Conservation (phyloP, 2,888 invertebrate genomes). For the Hedychridium roseum region DNA sequence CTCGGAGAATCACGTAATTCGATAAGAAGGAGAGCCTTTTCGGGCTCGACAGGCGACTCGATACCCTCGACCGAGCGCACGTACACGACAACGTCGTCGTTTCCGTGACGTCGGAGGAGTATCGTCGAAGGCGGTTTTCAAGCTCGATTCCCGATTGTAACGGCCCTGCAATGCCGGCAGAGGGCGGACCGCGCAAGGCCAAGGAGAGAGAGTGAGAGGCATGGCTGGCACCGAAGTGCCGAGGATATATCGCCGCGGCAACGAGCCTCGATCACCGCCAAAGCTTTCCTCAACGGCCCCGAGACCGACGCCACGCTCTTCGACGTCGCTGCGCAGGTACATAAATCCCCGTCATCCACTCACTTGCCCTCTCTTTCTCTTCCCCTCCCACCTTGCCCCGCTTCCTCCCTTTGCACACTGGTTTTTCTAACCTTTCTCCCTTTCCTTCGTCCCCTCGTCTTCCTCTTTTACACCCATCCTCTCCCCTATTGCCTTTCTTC, state of each 20-base stretch:
- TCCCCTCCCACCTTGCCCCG: background rate
- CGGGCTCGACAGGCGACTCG: constrained; percentile 14
- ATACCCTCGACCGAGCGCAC: constrained; percentile 12
- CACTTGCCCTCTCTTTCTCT: constrained; percentile 2
- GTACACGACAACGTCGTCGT: background rate
- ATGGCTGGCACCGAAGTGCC: constrained; percentile 24
- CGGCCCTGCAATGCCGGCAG: constrained; percentile 34
- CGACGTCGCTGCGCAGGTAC: constrained; percentile 18
- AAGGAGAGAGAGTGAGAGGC: constrained; percentile 2
- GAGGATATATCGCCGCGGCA: constrained; percentile 34
- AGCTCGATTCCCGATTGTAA: constrained; percentile 32
- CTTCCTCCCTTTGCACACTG: too few species aligned
- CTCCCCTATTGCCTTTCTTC: too few species aligned
- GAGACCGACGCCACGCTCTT: constrained; percentile 18
- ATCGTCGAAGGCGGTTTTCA: constrained; percentile 26
- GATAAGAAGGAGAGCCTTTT: constrained; percentile 21
- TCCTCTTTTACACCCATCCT: too few species aligned
- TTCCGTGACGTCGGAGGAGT: constrained; percentile 7
- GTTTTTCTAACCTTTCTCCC: too few species aligned
- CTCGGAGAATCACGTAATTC: constrained; percentile 33
- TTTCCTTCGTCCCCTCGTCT: too few species aligned
- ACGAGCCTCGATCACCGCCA: constrained; percentile 40
- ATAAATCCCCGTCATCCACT: constrained; percentile 29
- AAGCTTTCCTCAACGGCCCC: constrained; percentile 37
- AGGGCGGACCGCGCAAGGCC: too few species aligned